Evolutionary conservation across 1,140 invertebrate species (phyloP).

Genomic region (Hormaphis cornu): DNA sequence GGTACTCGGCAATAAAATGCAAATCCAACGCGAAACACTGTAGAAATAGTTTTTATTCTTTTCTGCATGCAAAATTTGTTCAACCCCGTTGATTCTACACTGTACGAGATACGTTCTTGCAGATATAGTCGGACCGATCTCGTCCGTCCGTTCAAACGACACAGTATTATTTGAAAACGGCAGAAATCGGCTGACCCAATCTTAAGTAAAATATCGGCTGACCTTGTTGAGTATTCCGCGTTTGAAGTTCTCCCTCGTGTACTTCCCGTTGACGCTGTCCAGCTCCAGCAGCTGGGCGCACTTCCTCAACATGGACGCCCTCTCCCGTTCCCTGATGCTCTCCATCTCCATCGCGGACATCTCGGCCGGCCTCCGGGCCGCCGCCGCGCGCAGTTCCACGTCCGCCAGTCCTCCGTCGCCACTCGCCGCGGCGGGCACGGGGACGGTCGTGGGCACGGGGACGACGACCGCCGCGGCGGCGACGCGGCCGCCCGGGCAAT

Average conservation of each 20-base stretch:
- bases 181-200: too few species aligned
- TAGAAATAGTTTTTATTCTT: too few species aligned
- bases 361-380: not conserved
- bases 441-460: not conserved
- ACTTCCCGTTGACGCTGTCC: constrained; percentile 43
- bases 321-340: constrained; percentile 50
- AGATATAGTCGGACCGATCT: too few species aligned
- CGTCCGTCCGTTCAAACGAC: not conserved
- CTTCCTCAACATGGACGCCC: constrained; percentile 50
- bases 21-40: too few species aligned
- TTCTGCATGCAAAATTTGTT: too few species aligned
- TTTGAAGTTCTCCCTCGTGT: constrained; percentile 52
- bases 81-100: too few species aligned
- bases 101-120: too few species aligned
- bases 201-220: constrained; percentile 35
- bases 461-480: not conserved
- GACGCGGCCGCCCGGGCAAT: not conserved
- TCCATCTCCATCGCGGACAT: constrained; percentile 60
- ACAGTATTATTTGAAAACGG: too few species aligned
- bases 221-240: constrained; percentile 58
- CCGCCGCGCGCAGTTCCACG: not conserved
- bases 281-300: constrained; percentile 50
- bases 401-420: not conserved
- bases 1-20: too few species aligned
- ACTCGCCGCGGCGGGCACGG: not conserved